Conservation (phyloP, 2,113 vertebrate genomes). For the Cavia aperea region DNA sequence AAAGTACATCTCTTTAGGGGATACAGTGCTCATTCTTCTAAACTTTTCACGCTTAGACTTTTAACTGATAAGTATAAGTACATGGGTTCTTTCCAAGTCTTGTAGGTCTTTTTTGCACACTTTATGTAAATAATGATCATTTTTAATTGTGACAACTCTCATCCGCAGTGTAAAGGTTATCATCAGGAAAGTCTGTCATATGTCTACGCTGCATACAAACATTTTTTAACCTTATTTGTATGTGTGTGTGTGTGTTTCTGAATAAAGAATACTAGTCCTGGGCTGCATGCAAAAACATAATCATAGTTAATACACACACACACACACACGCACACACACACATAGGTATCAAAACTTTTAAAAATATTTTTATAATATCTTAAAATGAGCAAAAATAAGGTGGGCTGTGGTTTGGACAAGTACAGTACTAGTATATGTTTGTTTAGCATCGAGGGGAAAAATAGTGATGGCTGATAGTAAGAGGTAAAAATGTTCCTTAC, state of each 20-base stretch:
- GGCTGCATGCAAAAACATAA: not conserved
- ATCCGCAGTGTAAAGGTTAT: not conserved
- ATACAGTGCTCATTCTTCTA: not conserved
- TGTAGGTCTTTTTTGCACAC: not conserved
- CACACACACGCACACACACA: not conserved
- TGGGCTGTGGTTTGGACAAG: not conserved
- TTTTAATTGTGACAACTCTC: not conserved
- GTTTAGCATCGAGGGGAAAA: conserved; percentile 18
- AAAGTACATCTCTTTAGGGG: not conserved
- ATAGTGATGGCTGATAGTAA: not conserved
- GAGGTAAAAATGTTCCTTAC: conserved; percentile 43
- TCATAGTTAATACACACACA: not conserved
- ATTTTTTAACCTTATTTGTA: not conserved
- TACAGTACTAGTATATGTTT: not conserved
- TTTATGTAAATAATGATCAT: not conserved
- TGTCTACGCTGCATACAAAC: not conserved
- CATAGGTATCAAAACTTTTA: not conserved
- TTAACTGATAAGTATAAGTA: not conserved
- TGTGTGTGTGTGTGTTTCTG: not conserved
- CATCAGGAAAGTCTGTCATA: not conserved
- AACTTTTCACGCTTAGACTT: not conserved
- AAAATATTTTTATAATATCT: not conserved
- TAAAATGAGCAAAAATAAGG: not conserved
- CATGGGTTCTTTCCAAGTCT: not conserved
- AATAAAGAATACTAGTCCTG: not conserved